Conservation (phyloP, 2,797 vertebrate species). For the Myripristis murdjan region DNA sequence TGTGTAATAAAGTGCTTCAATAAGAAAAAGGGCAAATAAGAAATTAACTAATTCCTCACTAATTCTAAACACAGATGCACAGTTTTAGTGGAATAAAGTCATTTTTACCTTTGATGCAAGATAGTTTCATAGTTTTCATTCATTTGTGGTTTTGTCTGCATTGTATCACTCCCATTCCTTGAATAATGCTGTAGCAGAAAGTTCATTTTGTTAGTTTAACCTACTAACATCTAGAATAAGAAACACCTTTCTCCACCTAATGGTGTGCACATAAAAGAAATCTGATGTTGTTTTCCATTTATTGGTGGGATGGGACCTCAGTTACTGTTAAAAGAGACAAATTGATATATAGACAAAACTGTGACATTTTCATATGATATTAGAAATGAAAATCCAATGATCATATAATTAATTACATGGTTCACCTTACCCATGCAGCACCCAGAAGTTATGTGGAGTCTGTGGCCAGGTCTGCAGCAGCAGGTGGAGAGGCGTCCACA, state of each 20-base stretch:
- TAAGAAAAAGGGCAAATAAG: background rate
- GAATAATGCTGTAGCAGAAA: background rate
- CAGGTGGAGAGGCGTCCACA: constrained; percentile 71
- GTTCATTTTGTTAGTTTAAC: background rate
- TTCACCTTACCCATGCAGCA: constrained; percentile 79
- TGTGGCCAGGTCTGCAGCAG: constrained; percentile 89
- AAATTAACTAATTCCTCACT: background rate
- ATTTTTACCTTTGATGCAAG: background rate
- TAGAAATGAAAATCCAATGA: no score
- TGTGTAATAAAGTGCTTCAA: background rate
- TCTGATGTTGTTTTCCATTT: no score
- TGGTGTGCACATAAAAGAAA: no score
- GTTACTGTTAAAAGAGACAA: no score
- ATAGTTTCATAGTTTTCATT: background rate
- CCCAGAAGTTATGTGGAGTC: constrained; percentile 97
- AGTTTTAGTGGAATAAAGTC: background rate
- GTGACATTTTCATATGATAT: no score
- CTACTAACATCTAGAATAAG: background rate
- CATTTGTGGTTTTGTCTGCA: background rate
- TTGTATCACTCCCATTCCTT: background rate
- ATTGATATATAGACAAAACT: no score
- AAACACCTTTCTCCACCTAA: no score
- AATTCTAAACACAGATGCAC: background rate
- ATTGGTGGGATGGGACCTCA: no score
- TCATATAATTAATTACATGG: background rate